Evolutionary conservation across 2,797 vertebrate genomes (phyloP), one percentile per base, ranked within the genome.

Genomic region (Platalea minor): DNA sequence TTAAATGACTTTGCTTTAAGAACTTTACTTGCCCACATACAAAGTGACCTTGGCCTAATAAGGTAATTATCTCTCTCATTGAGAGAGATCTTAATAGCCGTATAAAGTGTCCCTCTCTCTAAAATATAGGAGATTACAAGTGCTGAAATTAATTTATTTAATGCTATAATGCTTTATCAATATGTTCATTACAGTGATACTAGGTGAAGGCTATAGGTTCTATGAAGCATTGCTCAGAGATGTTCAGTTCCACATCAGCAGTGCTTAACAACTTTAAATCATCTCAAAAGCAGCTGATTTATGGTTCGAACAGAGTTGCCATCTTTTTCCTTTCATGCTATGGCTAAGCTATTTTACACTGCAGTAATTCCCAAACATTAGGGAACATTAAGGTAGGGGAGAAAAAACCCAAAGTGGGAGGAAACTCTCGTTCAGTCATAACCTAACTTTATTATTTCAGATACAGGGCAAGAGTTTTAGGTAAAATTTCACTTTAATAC

Each of bases 1-100:
- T 93, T 19, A 84, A 85, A 67, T 81, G 88, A 96, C 95, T 97
- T 97, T 95, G 88, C 94, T 84, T 70, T 43, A 69, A 89, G 92
- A 96, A 97, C 90, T 95, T 94, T 50, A 51, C 83, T 64, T 54
- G 64, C 68, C 63, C 80, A 95, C 84, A 73, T 19, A 70, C 73
- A 94, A 95, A 93, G 93, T 92, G 97, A 97, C 97, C 96, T 97
- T 97, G 96, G 92, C 87, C 96, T 92, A 91, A 95, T 90, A 95
- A 94, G 61, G 76, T 94, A 95, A 97, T 97, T 96, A 89, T 86
- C 93, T 87, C 60, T 75, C 85, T 91, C 90, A 56, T 11, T 69
- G 92, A 72, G 72, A 95, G 85, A 92, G 92, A 81, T 85, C 86
- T 83, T 97, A 96, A 97, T 93, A 89, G 91, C 92, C 64, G 2